Evolutionary conservation across 1,140 invertebrate genomes (phyloP).

Genomic region (Bombus waltoni): DNA sequence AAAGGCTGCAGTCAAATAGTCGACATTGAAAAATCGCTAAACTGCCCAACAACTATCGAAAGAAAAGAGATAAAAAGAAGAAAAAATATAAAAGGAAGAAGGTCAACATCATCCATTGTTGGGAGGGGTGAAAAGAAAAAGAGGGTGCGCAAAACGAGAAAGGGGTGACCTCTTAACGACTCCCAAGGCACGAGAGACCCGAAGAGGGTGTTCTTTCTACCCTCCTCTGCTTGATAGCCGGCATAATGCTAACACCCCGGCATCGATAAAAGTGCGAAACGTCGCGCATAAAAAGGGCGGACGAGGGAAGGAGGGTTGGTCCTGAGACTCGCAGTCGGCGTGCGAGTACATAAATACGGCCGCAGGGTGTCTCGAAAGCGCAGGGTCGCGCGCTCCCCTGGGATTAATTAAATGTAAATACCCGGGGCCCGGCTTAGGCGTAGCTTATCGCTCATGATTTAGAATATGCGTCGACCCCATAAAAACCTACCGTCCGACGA

Average conservation of each 20-base stretch:
- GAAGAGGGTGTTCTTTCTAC: conserved; percentile 47
- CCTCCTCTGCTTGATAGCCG: conserved; percentile 70
- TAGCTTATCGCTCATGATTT: conserved; percentile 51
- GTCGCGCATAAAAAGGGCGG: conserved; percentile 60
- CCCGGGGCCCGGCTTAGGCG: conserved; percentile 14
- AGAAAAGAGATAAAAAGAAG: not conserved
- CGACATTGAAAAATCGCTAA: not conserved
- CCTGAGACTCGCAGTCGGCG: conserved; percentile 13
- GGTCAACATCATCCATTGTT: not conserved
- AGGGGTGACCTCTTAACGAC: conserved; percentile 70
- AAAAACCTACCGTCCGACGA: conserved; percentile 8
- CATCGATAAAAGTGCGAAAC: conserved; percentile 73
- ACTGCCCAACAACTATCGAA: not conserved
- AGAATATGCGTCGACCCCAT: conserved; percentile 23
- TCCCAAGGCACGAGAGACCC: conserved; percentile 53
- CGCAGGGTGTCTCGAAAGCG: conserved; percentile 36
- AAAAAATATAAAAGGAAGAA: not conserved
- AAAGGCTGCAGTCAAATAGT: too few species aligned
- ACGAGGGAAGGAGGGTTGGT: conserved; percentile 10
- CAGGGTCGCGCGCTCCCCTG: not conserved
- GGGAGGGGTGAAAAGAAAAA: conserved; percentile 1
- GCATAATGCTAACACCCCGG: conserved; percentile 71
- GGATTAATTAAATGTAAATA: conserved; percentile 57
- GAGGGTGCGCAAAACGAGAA: conserved; percentile 14
- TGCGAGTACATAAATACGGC: conserved; percentile 55